Conservation (phyloP, 2,888 invertebrate species). For the Pyrrhopygopsis socrates region DNA sequence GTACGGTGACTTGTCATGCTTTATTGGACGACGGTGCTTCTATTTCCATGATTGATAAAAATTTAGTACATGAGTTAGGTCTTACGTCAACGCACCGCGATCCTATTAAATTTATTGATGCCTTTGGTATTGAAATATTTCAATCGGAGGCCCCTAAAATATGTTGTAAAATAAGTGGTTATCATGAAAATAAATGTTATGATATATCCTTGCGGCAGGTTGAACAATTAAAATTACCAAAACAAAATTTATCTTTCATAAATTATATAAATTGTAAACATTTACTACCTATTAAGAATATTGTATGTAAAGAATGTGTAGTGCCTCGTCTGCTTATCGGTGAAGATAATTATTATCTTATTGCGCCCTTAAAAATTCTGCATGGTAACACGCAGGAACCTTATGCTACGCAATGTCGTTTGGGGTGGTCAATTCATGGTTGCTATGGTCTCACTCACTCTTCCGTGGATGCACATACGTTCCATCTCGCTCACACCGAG, state of each 20-base stretch:
- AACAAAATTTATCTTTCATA: conserved; percentile 63
- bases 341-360: conserved; percentile 74
- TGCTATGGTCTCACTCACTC: conserved; percentile 65
- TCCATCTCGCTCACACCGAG: conserved; percentile 62
- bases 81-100: conserved; percentile 3
- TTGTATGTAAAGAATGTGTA: conserved; percentile 64
- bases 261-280: conserved; percentile 58
- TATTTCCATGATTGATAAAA: conserved; percentile 61
- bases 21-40: conserved; percentile 69
- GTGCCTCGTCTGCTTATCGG: conserved; percentile 71
- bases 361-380: conserved; percentile 67
- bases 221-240: conserved; percentile 62
- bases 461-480: conserved; percentile 40
- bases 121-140: conserved; percentile 24
- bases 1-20: conserved; percentile 48
- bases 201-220: conserved; percentile 49
- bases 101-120: conserved; percentile 29
- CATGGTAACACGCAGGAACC: conserved; percentile 64
- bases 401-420: conserved; percentile 63
- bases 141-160: conserved; percentile 60
- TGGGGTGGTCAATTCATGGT: conserved; percentile 76
- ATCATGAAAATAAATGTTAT: conserved; percentile 41
- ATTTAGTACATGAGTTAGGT: conserved; percentile 35
- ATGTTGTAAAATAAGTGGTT: conserved; percentile 41
- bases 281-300: conserved; percentile 51